Evolutionary conservation across 2,888 invertebrate species (phyloP).

Genomic region (Troglohyphantes excavatus): DNA sequence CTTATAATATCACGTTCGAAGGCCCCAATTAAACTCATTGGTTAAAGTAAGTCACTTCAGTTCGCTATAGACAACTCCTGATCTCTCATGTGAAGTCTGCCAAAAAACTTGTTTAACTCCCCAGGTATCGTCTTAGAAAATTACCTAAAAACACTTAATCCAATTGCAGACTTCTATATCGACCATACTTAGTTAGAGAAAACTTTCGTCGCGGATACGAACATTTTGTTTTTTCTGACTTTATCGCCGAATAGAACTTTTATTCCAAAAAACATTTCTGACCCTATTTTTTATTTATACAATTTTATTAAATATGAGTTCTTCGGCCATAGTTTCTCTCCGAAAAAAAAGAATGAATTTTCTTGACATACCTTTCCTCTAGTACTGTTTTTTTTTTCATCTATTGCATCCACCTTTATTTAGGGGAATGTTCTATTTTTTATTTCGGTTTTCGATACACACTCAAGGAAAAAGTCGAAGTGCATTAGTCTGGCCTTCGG

Average conservation of each 20-base stretch:
- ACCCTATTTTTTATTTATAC: background rate
- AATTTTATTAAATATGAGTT: background rate
- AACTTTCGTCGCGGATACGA: background rate
- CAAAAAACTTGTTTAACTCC: too few species aligned
- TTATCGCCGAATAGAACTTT: background rate
- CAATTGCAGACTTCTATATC: background rate
- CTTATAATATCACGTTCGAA: too few species aligned
- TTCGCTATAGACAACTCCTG: too few species aligned
- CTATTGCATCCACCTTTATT: background rate
- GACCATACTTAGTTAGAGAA: background rate
- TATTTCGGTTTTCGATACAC: too few species aligned
- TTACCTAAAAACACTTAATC: background rate
- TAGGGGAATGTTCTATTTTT: background rate
- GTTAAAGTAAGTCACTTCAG: too few species aligned
- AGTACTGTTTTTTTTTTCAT: background rate
- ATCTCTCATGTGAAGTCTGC: too few species aligned
- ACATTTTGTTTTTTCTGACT: background rate
- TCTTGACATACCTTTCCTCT: too few species aligned
- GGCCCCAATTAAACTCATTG: too few species aligned
- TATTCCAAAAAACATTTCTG: background rate
- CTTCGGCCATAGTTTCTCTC: background rate
- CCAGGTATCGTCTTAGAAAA: too few species aligned
- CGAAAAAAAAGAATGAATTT: background rate
- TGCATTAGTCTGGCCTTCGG: background rate
- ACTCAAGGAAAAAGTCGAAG: background rate